Base-by-base conservation (phyloP, 2,113 vertebrate genomes). In the Perccottus glenii region DNA sequence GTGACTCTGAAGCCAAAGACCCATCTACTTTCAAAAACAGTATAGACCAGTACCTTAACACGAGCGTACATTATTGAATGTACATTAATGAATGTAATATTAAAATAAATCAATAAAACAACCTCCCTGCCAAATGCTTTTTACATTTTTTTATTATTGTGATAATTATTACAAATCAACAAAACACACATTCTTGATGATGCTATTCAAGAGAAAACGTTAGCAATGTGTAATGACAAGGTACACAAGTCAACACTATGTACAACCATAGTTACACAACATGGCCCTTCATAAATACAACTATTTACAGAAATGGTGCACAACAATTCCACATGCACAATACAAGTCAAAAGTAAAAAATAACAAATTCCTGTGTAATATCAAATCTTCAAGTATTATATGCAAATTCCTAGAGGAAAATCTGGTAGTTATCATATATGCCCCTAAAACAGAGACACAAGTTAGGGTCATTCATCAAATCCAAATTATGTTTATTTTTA, bases 1-100 rank as follows among this genome's bases (percentile, higher is more conserved):
- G 84, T 68, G 76, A 87, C 27, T 78, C 86, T 87, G 87, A 88
- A 87, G 87, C 90, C 90, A 91, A 90, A 91, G 88, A 90, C 77
- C 84, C 77, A 78, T 64, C 51, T 74, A 69, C 60, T 70, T 78
- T 84, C 60, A 68, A 80, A 77, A 67, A 76, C 63, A 83, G 78
- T 72, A 67, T 78, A 78, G 67, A 84, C 58, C 70, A 66, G 69
- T 67, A 88, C 78, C 75, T 85, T 88, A 80, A 78, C 73, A 73
- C 71, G 80, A 81, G 68, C 3, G 66, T 75, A 78, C 67, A 78
- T 27, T 27, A 27, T 3, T 83, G 81, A 88, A 88, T 89, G 86
- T 91, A 87, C 70, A 81, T 85, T 76, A 67, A 68, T 84, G 81
- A 88, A 89, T 91, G 88, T 91, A 87, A 83, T 77, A 71, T 70